Evolutionary conservation across 2,888 invertebrate species (phyloP), one percentile per base, ranked within the genome.

Genomic region (Limnephilus auricula): DNA sequence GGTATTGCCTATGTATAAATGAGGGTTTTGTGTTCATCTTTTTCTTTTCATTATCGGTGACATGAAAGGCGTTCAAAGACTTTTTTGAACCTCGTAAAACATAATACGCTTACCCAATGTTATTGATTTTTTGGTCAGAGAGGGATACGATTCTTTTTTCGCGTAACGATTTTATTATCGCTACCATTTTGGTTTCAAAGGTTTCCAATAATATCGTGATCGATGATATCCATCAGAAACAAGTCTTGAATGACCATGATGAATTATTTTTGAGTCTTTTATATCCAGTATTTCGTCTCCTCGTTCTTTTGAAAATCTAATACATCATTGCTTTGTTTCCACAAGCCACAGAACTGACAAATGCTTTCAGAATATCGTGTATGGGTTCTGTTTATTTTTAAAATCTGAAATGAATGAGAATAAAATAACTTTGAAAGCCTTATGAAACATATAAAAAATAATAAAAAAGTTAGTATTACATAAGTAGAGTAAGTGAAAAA

Each of bases 61-160:
- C 86, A 50, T 86, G 86, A 86, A 86, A 50, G 86, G 50, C 86
- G 86, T 65, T 86, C 86, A 86, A 86, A 86, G 86, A 82, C 82
- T 32, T 82, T 82, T 82, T 32, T 82, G 30, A 86, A 30, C 31
- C 31, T 45, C 50, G 31, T 86, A 85, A 40, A 85, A 85, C 40
- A 37, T 86, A 86, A 86, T 86, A 86, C 50, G 45, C 45, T 86
- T 86, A 86, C 50, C n/a, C 80, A 32, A 65, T 65, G 65, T n/a
- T 65, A 65, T 65, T 65, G 65, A n/a, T 65, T 65, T 65, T 65
- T 65, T 65, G 65, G 65, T 65, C 65, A 65, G 65, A 65, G 65
- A 65, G 65, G 65, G 25, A n/a, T 6, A 65, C 65, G 65, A 25
- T 65, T 65, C 65, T 65, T 65, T 65, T 65, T 65, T 25, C n/a